Evolutionary conservation across 2,113 vertebrate species (phyloP).

Genomic region (Odocoileus hemionus): DNA sequence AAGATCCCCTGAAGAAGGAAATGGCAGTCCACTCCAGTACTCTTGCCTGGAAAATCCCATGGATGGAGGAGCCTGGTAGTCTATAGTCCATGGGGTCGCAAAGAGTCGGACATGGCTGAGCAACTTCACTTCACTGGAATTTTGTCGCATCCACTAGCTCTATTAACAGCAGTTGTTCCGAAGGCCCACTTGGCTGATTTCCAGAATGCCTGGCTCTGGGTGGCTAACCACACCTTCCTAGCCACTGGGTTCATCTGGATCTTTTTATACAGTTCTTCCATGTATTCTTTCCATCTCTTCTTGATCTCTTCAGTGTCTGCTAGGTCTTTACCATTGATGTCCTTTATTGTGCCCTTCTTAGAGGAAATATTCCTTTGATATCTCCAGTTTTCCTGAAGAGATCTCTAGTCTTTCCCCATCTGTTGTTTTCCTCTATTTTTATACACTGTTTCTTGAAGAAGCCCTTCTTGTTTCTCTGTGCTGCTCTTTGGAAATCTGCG

Average conservation of each 20-base stretch:
- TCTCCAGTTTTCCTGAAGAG: neutral
- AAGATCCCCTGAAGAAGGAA: neutral
- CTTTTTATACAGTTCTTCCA: neutral
- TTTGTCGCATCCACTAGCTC: neutral
- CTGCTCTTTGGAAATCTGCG: neutral
- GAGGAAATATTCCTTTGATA: neutral
- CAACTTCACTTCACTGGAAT: neutral
- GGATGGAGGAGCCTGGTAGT: neutral
- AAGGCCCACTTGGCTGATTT: neutral
- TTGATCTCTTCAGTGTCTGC: neutral
- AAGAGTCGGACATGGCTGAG: fast-evolving
- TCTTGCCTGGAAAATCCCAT: neutral
- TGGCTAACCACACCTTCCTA: neutral
- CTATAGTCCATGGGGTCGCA: neutral
- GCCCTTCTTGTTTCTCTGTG: neutral
- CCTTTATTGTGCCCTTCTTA: neutral
- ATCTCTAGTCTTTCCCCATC: neutral
- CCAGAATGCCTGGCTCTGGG: neutral
- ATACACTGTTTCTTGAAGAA: neutral
- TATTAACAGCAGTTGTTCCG: neutral
- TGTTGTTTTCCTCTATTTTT: neutral
- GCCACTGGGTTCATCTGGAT: neutral
- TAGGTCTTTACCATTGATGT: neutral
- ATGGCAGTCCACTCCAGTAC: neutral
- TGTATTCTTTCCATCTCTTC: neutral